Evolutionary conservation across 2,797 vertebrate genomes (phyloP).

Genomic region (Garrulus glandarius): DNA sequence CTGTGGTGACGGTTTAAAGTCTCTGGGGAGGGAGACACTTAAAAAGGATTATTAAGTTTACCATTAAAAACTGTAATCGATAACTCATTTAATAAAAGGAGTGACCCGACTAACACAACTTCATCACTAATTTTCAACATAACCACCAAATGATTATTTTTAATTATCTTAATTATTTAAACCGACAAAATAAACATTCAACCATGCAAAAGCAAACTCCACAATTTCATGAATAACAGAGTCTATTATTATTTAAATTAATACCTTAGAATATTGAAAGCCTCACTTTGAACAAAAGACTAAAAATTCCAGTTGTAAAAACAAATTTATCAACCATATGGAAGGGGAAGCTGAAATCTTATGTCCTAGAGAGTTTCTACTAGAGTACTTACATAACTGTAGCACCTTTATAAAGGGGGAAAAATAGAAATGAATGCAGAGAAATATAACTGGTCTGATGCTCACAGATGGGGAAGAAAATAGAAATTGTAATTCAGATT

Average conservation of each 20-base stretch:
- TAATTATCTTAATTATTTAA: no score
- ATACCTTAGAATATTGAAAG: background rate
- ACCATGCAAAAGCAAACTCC: no score
- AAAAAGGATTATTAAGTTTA: no score
- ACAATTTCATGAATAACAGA: background rate
- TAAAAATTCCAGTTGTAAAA: background rate
- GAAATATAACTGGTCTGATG: background rate
- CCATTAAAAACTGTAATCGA: no score
- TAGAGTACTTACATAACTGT: background rate
- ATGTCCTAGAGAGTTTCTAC: background rate
- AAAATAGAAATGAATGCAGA: background rate
- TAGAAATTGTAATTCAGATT: background rate
- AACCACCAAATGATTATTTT: no score
- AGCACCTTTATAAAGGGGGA: background rate
- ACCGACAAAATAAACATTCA: no score
- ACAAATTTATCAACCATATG: background rate
- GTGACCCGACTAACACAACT: no score
- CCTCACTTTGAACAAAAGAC: background rate
- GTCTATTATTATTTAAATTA: background rate
- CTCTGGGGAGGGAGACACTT: no score
- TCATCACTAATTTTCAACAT: no score
- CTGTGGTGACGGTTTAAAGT: no score
- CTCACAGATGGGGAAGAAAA: background rate
- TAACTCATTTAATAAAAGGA: no score
- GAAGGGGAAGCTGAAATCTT: background rate